Base-by-base conservation (phyloP, 2,888 invertebrate species). In the Drosophila nr. medialis region DNA sequence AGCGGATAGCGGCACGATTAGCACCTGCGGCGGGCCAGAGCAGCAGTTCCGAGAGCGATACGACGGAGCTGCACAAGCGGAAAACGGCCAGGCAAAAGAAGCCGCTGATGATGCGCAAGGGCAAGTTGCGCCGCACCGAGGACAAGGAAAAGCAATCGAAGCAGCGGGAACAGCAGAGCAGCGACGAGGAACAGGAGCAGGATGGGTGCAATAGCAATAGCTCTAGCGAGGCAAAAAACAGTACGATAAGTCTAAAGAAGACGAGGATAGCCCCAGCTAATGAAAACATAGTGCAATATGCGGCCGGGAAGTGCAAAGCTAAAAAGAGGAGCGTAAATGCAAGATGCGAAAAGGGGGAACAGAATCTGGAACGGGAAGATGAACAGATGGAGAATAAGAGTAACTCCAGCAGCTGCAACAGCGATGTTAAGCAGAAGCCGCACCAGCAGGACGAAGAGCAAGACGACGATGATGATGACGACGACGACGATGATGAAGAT, bases 41-140 rank as follows among this genome's bases (percentile, higher is more conserved):
- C 42, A 95, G 94, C 87, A 93, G 92, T 81, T 93, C 93, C 7
- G 95, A 94, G 85, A 93, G 91, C 38, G 94, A 92, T 49, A 94
- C 91, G 24, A 94, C 92, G 27, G 92, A 92, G 75, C 69, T 92
- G 11, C 82, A 80, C 36, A 92, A 90, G 63, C 78, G 91, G 0
- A 91, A 88, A 32, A 80, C 87, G 0, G 91, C 86, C 15, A 84
- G 92, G 30, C 81, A 90, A 11, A 92, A 92, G 63, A 92, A 92
- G 64, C 88, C 87, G 0, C 72, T 80, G 4, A 62, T 85, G 48
- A 91, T 91, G 69, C 74, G 79, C 30, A 86, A 85, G 8, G 75
- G 79, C 30, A 87, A 86, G 10, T 66, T 75, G 0, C 65, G 86
- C 0, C 50, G 71, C 0, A 21, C 7, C 54, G 79, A 86, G 7